Base-by-base conservation (phyloP, 92 coral and sea anemone species). In the Palythoa heliodiscus region DNA sequence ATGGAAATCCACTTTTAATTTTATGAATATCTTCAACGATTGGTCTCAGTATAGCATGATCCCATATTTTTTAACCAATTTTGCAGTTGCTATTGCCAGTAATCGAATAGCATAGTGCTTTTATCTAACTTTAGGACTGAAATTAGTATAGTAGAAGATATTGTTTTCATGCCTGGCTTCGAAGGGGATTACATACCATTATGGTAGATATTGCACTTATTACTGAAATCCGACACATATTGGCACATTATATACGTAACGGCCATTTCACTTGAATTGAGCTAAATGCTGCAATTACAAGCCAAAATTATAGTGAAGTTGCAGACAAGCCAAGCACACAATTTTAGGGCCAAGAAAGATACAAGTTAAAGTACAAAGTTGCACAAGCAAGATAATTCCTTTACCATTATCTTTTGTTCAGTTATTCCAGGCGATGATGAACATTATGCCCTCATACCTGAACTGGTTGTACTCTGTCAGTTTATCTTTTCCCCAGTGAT, bases 141-240 rank as follows among this genome's bases (percentile, higher is more conserved):
- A 29, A 53, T 82, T 64, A 24, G 74, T 82, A 53, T 82, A 82
- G 76, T 82, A 82, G 29, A 61, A 82, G 57, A 82, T 60, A n/a
- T 60, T 60, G 70, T 37, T 58, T 82, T 69, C 60, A 69, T 35
- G 83, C 86, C 50, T 66, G 86, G 58, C 86, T 66, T 82, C 86
- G 60, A 58, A 61, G 74, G 43, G 86, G 86, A 82, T 82, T 82
- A 37, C 86, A 82, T 11, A 82, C 86, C 53, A 82, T 82, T 76
- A 82, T 82, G 86, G 74, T 82, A 82, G 47, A 71, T 90, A 24
- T 90, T 93, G 96, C 96, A 90, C 60, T 48, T 89, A n/a, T 86
- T 93, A 60, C 82, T 93, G 13, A 91, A 93, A 82, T 61, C 68
- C 68, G 68, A 0, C 68, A 61, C 68, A 61, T 61, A 61, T 61